A percentile compares a stretch with the other conserved stretches of the same genome.
Conservation (phyloP, 1,140 invertebrate genomes). For the Ptiloglossa arizonensis region DNA sequence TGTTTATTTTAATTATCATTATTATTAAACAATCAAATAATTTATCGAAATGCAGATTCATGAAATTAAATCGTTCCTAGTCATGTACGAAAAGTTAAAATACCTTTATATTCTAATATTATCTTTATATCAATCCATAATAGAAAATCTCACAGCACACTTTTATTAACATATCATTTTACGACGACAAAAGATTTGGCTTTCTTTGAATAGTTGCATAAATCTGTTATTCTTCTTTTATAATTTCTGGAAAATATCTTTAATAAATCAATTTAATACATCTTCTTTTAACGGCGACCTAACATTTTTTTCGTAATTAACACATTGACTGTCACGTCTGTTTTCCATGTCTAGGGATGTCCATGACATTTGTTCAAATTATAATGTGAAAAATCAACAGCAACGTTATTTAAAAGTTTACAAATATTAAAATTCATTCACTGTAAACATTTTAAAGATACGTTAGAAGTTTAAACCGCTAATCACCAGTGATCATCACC, state of each 20-base stretch:
- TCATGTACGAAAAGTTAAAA: slow-evolving; percentile 1
- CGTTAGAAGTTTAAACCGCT: too few species aligned
- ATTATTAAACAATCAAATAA: slow-evolving; percentile 17
- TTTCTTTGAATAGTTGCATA: slow-evolving; percentile 48
- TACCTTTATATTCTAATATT: slow-evolving; percentile 38
- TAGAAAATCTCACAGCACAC: slow-evolving; percentile 49
- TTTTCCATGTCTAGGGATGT: too few species aligned
- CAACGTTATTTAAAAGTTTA: too few species aligned
- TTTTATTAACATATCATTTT: slow-evolving; percentile 47
- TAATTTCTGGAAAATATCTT: neutral
- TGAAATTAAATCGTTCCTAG: neutral
- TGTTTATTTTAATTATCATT: neutral
- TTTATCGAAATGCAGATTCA: slow-evolving; percentile 25
- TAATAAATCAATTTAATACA: neutral
- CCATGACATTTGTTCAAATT: too few species aligned
- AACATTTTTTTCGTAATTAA: slow-evolving; percentile 7
- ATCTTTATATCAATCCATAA: slow-evolving; percentile 9
- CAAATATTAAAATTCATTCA: too few species aligned
- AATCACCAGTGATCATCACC: too few species aligned
- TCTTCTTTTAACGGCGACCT: neutral
- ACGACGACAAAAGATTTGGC: slow-evolving; percentile 34
- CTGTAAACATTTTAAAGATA: too few species aligned
- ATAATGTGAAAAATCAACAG: too few species aligned
- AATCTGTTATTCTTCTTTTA: slow-evolving; percentile 24
- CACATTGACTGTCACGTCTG: too few species aligned